These are phyloP conservation scores for Larimichthys crocea DNA, from an alignment of 2,113 vertebrate genomes.

Conservation along the genomic window DNA sequence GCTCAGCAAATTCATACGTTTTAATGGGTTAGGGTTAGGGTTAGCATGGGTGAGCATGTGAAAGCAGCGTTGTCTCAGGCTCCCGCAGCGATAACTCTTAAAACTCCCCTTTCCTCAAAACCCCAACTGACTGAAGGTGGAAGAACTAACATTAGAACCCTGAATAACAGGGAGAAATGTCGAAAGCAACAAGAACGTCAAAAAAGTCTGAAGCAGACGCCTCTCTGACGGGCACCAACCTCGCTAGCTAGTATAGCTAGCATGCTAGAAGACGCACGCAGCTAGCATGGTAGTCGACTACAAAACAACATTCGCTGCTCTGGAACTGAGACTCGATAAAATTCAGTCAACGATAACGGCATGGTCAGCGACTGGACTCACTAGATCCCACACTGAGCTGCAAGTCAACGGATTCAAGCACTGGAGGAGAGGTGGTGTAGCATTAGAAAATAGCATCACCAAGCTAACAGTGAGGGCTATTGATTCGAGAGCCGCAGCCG, in stretches of 20 bases:
- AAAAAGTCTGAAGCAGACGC: not conserved
- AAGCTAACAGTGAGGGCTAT: not conserved
- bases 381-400: not conserved
- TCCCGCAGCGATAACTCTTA: not conserved
- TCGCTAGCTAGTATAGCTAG: not conserved
- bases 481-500: not conserved
- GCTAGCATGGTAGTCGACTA: not conserved
- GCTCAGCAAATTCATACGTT: too few species aligned
- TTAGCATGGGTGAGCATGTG: not conserved
- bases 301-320: not conserved
- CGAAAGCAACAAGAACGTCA: not conserved
- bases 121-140: not conserved
- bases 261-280: not conserved
- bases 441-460: not conserved
- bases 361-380: not conserved
- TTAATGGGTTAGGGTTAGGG: too few species aligned
- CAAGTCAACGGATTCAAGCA: not conserved
- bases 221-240: not conserved
- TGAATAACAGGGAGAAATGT: not conserved
- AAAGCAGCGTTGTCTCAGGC: not conserved
- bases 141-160: not conserved
- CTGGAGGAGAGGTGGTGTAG: conserved; percentile 4
- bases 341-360: not conserved
- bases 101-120: not conserved
- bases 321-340: conserved; percentile 5